Evolutionary conservation across 1,140 invertebrate genomes (phyloP).

Genomic region (Ladona fulva): DNA sequence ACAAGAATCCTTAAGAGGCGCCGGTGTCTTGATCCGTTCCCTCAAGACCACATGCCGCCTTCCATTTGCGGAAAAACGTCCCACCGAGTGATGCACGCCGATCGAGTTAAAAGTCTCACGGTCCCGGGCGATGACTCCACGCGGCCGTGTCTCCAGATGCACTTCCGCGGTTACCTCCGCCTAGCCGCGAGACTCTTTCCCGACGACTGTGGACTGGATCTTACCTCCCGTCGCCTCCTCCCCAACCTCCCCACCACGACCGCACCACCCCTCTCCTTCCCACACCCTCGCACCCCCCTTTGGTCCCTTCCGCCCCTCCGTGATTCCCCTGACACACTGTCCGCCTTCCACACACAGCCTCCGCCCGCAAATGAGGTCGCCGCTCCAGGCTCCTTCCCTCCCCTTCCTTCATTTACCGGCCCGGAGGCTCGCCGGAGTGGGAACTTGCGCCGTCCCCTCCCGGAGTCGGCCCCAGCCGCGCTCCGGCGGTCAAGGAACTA

Average conservation of each 20-base stretch:
- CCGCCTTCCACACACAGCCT: neutral
- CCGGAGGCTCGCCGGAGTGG: neutral
- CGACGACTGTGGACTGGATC: conserved; percentile 6
- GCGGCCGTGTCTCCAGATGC: neutral
- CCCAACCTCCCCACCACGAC: neutral
- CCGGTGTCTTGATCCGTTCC: neutral
- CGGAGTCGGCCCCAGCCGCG: neutral
- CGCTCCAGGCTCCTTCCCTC: neutral
- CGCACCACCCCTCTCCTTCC: neutral
- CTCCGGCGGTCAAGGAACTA: conserved; percentile 6
- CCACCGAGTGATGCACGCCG: neutral
- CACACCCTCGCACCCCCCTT: neutral
- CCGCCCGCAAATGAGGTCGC: neutral
- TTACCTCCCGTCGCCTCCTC: neutral
- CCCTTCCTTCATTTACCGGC: neutral
- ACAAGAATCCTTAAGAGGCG: neutral
- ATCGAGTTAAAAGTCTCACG: conserved; percentile 1
- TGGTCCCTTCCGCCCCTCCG: neutral
- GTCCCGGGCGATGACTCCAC: neutral
- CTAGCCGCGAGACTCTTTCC: neutral
- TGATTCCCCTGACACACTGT: neutral
- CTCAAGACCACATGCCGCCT: neutral
- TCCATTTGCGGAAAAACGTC: neutral
- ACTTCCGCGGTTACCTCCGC: neutral
- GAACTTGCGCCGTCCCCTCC: neutral